phyloP scores from a whole-genome alignment of 2,797 vertebrate genomes.

The Fistularia tabacaria region DNA sequence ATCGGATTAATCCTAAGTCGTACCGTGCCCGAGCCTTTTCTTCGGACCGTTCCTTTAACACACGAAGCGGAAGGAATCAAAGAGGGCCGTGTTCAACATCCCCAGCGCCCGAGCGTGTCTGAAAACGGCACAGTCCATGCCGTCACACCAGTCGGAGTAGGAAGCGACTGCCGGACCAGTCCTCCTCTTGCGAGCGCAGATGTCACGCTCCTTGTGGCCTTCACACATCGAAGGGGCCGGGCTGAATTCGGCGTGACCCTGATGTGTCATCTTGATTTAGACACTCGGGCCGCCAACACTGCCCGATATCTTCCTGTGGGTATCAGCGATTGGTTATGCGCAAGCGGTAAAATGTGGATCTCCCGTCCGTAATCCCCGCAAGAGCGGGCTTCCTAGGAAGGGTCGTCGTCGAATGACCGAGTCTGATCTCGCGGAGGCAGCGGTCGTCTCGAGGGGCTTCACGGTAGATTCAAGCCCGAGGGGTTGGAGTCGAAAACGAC shows the following conservation, averaged over 20 bases:
- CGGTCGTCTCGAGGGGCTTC: slow-evolving; percentile 59
- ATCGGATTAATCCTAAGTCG: slow-evolving; percentile 31
- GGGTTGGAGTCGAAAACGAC: slow-evolving; percentile 31
- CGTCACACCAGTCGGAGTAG: slow-evolving; percentile 44
- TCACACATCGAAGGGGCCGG: slow-evolving; percentile 56
- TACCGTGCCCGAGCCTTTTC: slow-evolving; percentile 19
- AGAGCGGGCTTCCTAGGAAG: slow-evolving; percentile 61
- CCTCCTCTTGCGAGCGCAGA: slow-evolving; percentile 46
- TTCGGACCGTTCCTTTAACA: slow-evolving; percentile 35
- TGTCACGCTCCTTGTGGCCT: slow-evolving; percentile 68
- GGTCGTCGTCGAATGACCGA: slow-evolving; percentile 53
- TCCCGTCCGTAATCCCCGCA: slow-evolving; percentile 57
- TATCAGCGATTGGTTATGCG: slow-evolving; percentile 26
- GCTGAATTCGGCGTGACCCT: slow-evolving; percentile 66
- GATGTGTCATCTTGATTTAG: slow-evolving; percentile 72
- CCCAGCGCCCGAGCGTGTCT: slow-evolving; percentile 40
- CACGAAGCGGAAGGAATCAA: slow-evolving; percentile 30
- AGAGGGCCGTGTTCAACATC: slow-evolving; percentile 23
- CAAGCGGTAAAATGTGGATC: slow-evolving; percentile 46
- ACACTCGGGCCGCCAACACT: slow-evolving; percentile 33
- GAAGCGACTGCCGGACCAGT: slow-evolving; percentile 43
- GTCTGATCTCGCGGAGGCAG: slow-evolving; percentile 65
- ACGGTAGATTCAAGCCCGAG: slow-evolving; percentile 56
- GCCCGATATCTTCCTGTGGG: slow-evolving; percentile 38
- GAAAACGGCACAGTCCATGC: slow-evolving; percentile 38